Base-by-base conservation (phyloP, 2,797 vertebrate genomes). In the Loriculus beryllinus region DNA sequence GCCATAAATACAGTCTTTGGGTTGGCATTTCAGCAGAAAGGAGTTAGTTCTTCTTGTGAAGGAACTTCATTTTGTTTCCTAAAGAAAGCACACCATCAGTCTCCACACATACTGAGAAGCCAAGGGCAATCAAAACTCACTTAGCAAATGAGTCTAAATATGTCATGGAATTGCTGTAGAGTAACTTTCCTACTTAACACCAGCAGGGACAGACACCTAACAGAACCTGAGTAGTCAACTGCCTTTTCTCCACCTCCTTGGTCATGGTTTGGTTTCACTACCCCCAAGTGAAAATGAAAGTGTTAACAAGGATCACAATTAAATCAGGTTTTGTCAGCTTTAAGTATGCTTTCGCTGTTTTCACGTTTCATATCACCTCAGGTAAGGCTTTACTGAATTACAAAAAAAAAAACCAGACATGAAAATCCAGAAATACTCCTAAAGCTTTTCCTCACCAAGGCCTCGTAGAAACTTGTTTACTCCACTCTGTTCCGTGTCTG, bases 51-150 rank as follows among this genome's bases (percentile, higher is more conserved):
- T 99, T 99, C 98, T 99, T 99, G 97, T 99, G 99, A 88, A 99
- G 99, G 96, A 99, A 99, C 97, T 99, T 99, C 99, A 99, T 99
- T 98, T 99, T 99, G 97, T 98, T 99, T 96, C 99, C 99, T 99
- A 94, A 45, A 97, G 97, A 81, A 82, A 91, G 57, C 80, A 90
- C 69, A 86, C 15, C 6, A 15, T 89, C 74, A 91, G 75, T 35
- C 52, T 86, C 9, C 7, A 35, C 25, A 51, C 2, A 7, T 0
- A 37, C 20, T 9, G 13, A 40, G 67, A 90, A 81, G 42, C 18
- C 37, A 31, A 12, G 14, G 37, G 49, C 35, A 57, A 26, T 6
- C 35, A 37, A 5, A 57, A 54, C 12, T 2, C 22, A 20, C 37
- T 17, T 17, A 7, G 47, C 23, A 37, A 28, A 62, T 1, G 5